Evolutionary conservation across 2,797 vertebrate species (phyloP).

Genomic region (Cyclopterus lumpus): DNA sequence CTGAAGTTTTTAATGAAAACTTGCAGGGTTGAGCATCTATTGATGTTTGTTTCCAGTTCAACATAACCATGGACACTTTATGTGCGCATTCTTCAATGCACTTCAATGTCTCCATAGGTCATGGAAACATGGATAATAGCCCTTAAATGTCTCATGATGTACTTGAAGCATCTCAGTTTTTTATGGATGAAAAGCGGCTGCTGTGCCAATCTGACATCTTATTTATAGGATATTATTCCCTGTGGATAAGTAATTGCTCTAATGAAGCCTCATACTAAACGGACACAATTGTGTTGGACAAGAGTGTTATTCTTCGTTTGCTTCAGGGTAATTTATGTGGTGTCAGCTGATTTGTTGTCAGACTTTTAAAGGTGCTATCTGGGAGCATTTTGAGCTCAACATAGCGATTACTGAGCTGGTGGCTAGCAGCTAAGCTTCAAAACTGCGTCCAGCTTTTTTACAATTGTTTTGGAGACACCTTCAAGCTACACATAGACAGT

Average conservation of each 20-base stretch:
- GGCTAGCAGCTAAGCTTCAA: background rate
- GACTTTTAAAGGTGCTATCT: background rate
- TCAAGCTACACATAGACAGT: slow-evolving; percentile 7
- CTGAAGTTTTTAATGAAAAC: background rate
- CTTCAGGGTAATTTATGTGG: background rate
- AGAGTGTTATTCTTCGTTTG: background rate
- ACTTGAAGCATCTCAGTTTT: background rate
- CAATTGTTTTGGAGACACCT: background rate
- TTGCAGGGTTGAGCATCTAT: slow-evolving; percentile 2
- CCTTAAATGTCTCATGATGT: background rate
- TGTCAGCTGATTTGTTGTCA: background rate
- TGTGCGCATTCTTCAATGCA: background rate
- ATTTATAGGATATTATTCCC: background rate
- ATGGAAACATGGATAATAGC: background rate
- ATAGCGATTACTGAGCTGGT: background rate
- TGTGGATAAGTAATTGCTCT: background rate
- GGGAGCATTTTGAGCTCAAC: background rate
- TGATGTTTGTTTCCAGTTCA: slow-evolving; percentile 18
- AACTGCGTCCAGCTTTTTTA: background rate
- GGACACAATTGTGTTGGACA: background rate
- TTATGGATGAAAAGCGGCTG: background rate
- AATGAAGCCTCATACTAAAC: background rate
- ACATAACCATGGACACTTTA: background rate
- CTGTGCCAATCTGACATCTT: background rate
- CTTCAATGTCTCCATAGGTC: background rate